phyloP scores from a whole-genome alignment of 2,113 vertebrate genomes.

The Pomatostomus ruficeps region DNA sequence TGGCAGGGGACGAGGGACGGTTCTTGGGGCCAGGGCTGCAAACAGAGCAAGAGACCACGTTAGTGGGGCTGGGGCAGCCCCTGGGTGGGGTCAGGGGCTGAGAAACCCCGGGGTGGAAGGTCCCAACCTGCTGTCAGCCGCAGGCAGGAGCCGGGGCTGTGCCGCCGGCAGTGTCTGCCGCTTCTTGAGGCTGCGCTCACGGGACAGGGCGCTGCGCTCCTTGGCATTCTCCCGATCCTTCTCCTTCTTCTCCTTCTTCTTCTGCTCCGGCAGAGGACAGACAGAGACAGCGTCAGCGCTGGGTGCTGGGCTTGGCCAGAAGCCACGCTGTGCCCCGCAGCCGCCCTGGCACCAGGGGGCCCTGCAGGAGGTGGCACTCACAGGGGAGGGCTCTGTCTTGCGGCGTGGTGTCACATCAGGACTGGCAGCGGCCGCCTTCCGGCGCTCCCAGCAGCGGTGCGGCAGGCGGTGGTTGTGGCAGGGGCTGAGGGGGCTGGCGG shows the following conservation, averaged over 20 bases:
- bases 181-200: constrained; percentile 88
- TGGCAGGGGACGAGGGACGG: neutral
- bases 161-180: constrained; percentile 79
- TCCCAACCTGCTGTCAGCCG: constrained; percentile 59
- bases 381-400: constrained; percentile 79
- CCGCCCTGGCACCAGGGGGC: fast-evolving
- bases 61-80: neutral
- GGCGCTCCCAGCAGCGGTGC: constrained; percentile 80
- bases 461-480: constrained; percentile 81
- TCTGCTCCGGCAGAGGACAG: constrained; percentile 57
- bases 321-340: fast-evolving
- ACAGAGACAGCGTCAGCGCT: fast-evolving
- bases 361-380: constrained; percentile 44
- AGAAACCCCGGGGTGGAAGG: fast-evolving
- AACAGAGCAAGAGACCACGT: neutral
- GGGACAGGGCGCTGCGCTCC: constrained; percentile 85
- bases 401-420: constrained; percentile 79
- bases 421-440: constrained; percentile 78
- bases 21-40: constrained; percentile 69
- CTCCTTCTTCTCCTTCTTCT: constrained; percentile 94
- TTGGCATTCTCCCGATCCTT: constrained; percentile 94
- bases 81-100: neutral
- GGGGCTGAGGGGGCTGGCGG: constrained; percentile 85
- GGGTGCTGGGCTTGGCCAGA: fast-evolving
- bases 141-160: constrained; percentile 20